A percentile compares a stretch with the other conserved stretches of the same genome.
Conservation (phyloP, 2,888 invertebrate species). For the Synanthedon vespiformis region DNA sequence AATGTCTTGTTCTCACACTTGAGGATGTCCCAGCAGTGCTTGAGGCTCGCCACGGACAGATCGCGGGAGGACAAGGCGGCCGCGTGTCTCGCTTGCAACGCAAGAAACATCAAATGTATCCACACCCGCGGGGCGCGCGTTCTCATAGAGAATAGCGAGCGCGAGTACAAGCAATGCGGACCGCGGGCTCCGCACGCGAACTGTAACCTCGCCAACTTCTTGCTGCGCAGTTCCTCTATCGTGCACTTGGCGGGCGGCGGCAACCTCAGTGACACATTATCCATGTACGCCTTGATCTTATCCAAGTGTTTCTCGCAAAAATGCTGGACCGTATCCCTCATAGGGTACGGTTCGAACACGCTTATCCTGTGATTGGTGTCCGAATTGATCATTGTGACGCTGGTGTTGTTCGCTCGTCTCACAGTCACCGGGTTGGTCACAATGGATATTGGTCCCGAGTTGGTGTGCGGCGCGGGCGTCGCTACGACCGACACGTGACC, state of each 20-base stretch:
- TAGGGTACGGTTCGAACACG: constrained; percentile 91
- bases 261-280: constrained; percentile 83
- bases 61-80: constrained; percentile 85
- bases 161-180: constrained; percentile 88
- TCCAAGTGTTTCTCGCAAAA: constrained; percentile 95
- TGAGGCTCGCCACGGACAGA: constrained; percentile 83
- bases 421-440: constrained; percentile 60
- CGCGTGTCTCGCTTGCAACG: constrained; percentile 85
- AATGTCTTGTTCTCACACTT: constrained; percentile 92
- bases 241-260: constrained; percentile 94
- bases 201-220: constrained; percentile 88
- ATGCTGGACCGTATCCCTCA: constrained; percentile 92
- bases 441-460: constrained; percentile 7
- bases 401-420: constrained; percentile 78
- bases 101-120: constrained; percentile 97
- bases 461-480: constrained; percentile 6
- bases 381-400: constrained; percentile 77
- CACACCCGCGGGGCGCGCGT: constrained; percentile 88
- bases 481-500: constrained; percentile 42
- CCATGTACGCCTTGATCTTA: constrained; percentile 92
- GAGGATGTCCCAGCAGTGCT: constrained; percentile 94
- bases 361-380: constrained; percentile 74
- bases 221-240: constrained; percentile 88
- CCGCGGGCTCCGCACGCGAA: constrained; percentile 89
- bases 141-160: constrained; percentile 81